Conservation (phyloP, 64 coral and sea anemone species). For the Dendrophyllia cribrosa region DNA sequence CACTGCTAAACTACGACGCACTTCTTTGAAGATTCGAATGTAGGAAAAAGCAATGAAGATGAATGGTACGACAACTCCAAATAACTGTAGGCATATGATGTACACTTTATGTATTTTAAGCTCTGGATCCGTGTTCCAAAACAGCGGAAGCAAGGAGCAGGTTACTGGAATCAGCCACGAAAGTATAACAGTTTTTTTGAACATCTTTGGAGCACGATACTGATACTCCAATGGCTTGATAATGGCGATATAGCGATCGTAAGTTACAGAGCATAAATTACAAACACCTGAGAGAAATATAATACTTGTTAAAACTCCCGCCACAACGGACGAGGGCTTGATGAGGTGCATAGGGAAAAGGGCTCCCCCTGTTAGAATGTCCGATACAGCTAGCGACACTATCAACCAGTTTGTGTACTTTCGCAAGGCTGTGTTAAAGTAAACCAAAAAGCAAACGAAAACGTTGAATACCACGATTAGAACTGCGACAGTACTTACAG, state of each 20-base stretch:
- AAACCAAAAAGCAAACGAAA: neutral
- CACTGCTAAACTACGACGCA: neutral
- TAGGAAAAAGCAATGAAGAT: conserved; percentile 4
- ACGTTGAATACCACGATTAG: conserved; percentile 5
- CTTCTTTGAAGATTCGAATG: conserved; percentile 12
- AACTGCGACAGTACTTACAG: neutral
- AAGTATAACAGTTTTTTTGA: neutral
- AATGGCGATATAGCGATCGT: conserved; percentile 8
- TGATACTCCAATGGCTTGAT: neutral
- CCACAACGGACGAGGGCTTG: neutral
- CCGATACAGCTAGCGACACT: conserved; percentile 15
- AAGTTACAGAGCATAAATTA: conserved; percentile 26
- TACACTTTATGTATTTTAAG: neutral
- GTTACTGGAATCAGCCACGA: conserved; percentile 1
- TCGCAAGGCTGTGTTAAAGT: neutral
- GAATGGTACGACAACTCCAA: conserved; percentile 17
- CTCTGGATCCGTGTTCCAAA: neutral
- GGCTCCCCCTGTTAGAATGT: conserved; percentile 19
- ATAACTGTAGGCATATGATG: neutral
- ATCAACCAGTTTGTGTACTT: conserved; percentile 34
- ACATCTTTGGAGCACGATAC: neutral
- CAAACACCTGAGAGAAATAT: neutral
- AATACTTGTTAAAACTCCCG: neutral
- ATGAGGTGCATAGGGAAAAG: neutral
- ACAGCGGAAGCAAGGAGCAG: neutral